A percentile compares a stretch with the other conserved stretches of the same genome.
These are phyloP conservation scores for Clarias batrachus DNA, from an alignment of 2,113 vertebrate genomes.

Conservation along the genomic window DNA sequence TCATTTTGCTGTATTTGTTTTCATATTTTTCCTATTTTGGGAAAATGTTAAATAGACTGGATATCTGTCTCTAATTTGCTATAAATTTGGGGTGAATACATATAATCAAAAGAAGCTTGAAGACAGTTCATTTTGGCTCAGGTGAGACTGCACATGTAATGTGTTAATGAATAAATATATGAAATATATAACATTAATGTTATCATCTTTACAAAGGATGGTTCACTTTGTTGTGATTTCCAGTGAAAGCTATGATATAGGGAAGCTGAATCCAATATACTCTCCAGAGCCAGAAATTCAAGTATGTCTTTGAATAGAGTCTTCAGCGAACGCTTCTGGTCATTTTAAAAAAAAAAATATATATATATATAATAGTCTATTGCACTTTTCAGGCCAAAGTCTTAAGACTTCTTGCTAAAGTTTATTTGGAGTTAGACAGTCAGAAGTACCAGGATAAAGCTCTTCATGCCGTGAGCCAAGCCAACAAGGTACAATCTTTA, in stretches of 20 bases:
- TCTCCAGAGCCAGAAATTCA: slow-evolving; percentile 75
- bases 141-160: slow-evolving; percentile 69
- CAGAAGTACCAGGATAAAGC: slow-evolving; percentile 78
- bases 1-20: slow-evolving; percentile 1
- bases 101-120: slow-evolving; percentile 77
- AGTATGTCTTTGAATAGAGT: slow-evolving; percentile 66
- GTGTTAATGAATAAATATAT: not conserved
- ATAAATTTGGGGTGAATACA: slow-evolving; percentile 87
- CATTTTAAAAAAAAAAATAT: no score
- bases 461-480: slow-evolving; percentile 76
- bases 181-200: not conserved
- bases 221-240: slow-evolving; percentile 45
- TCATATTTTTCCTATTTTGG: not conserved
- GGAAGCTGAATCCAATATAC: slow-evolving; percentile 74
- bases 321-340: not conserved
- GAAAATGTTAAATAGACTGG: slow-evolving; percentile 69
- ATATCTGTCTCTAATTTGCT: slow-evolving; percentile 86
- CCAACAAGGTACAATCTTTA: slow-evolving; percentile 77
- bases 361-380: not conserved
- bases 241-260: slow-evolving; percentile 90
- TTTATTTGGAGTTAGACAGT: slow-evolving; percentile 83
- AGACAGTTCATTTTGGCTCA: slow-evolving; percentile 88
- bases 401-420: slow-evolving; percentile 82
- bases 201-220: not conserved
- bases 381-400: slow-evolving; percentile 78